Evolutionary conservation across 2,797 vertebrate species (phyloP).

Genomic region (Potorous gilbertii): DNA sequence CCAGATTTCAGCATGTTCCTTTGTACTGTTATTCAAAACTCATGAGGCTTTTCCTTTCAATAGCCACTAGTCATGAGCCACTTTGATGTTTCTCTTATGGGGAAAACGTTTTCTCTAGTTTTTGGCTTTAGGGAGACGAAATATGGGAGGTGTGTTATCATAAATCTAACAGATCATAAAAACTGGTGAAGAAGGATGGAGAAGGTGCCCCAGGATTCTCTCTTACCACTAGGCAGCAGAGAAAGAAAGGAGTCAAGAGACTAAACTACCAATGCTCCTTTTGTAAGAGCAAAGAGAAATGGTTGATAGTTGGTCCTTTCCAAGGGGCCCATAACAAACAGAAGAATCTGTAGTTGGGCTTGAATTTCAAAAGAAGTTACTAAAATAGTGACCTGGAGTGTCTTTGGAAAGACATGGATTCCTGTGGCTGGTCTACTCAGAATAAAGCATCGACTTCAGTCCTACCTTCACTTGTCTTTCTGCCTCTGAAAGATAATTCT

Average conservation of each 20-base stretch:
- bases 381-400: neutral
- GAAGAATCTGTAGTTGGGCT: neutral
- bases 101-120: conserved; percentile 74
- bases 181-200: conserved; percentile 35
- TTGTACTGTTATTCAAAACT: conserved; percentile 55
- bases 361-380: neutral
- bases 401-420: neutral
- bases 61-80: conserved; percentile 33
- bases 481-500: neutral
- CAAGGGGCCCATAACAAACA: too few relatives aligned
- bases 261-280: neutral
- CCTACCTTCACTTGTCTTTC: neutral
- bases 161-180: conserved; percentile 68
- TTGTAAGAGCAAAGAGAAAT: neutral
- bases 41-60: neutral
- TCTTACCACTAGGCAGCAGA: conserved; percentile 7
- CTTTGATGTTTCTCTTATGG: conserved; percentile 77
- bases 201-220: conserved; percentile 11
- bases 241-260: neutral
- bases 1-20: conserved; percentile 35
- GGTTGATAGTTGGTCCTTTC: neutral
- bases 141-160: conserved; percentile 63
- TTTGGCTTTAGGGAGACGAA: conserved; percentile 56
- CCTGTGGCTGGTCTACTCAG: neutral
- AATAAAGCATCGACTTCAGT: neutral